Evolutionary conservation across 1,140 invertebrate species (phyloP).

Genomic region (Nephila pilipes): DNA sequence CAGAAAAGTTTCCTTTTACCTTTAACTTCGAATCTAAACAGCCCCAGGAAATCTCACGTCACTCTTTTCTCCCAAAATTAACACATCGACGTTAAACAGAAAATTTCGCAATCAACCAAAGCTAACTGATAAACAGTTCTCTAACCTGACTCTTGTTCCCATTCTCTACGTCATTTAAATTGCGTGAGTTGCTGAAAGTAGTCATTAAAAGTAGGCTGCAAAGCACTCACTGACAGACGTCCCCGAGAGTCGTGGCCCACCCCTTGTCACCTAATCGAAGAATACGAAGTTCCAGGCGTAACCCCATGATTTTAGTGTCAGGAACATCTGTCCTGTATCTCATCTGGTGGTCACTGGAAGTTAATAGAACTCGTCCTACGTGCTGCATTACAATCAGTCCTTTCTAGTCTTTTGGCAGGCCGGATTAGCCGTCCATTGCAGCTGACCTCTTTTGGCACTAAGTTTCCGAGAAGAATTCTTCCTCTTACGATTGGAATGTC

Average conservation of each 20-base stretch:
- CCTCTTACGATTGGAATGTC: background rate
- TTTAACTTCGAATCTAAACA: no score
- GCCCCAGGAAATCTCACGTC: no score
- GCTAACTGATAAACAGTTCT: background rate
- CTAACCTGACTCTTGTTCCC: background rate
- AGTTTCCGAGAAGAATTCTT: conserved; percentile 32
- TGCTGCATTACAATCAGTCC: conserved; percentile 61
- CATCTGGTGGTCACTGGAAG: conserved; percentile 70
- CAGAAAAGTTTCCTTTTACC: no score
- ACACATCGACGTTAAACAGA: background rate
- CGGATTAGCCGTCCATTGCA: conserved; percentile 31
- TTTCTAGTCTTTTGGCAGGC: conserved; percentile 38
- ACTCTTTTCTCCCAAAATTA: background rate
- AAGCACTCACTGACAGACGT: background rate
- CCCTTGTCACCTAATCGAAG: conserved; percentile 60
- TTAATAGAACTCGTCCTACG: conserved; percentile 68
- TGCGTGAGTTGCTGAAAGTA: conserved; percentile 25
- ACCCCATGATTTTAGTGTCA: conserved; percentile 60
- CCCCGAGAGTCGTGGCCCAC: background rate
- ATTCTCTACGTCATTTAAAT: conserved; percentile 1
- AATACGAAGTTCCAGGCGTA: conserved; percentile 43
- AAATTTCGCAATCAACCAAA: background rate
- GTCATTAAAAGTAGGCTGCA: conserved; percentile 37
- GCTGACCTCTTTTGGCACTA: conserved; percentile 45
- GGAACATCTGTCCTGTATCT: conserved; percentile 65